A percentile compares a stretch with the other conserved stretches of the same genome.
Evolutionary conservation across 1,140 invertebrate species (phyloP).

Genomic region (Formica selysi): DNA sequence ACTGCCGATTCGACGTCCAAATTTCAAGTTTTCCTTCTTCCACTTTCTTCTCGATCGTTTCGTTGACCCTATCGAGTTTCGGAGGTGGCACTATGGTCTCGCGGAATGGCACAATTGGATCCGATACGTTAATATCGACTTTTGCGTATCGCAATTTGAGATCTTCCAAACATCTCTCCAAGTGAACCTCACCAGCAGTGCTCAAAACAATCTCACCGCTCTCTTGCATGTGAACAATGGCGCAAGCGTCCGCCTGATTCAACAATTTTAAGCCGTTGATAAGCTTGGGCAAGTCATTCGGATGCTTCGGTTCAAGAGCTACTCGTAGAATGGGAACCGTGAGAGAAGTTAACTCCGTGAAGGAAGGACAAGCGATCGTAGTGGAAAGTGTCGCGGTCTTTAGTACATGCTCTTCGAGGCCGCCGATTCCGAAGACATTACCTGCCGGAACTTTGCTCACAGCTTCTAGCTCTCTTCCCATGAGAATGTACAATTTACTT

Average conservation of each 20-base stretch:
- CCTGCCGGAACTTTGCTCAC: conserved; percentile 94
- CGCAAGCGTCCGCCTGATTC: conserved; percentile 98
- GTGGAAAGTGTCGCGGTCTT: conserved; percentile 97
- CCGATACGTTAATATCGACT: conserved; percentile 95
- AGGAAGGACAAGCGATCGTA: conserved; percentile 94
- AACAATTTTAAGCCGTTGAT: conserved; percentile 93
- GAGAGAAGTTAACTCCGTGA: conserved; percentile 93
- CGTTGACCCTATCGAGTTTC: conserved; percentile 96
- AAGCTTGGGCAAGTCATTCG: conserved; percentile 93
- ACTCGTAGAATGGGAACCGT: conserved; percentile 97
- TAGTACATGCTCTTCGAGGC: conserved; percentile 94
- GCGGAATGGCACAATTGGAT: conserved; percentile 98
- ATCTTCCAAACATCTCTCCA: conserved; percentile 97
- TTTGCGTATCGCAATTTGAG: conserved; percentile 94
- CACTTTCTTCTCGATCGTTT: conserved; percentile 90
- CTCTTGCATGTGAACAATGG: conserved; percentile 95
- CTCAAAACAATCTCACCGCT: conserved; percentile 98
- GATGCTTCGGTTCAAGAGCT: conserved; percentile 96
- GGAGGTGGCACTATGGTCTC: conserved; percentile 96
- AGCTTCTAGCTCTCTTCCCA: conserved; percentile 96
- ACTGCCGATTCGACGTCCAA: conserved; percentile 91
- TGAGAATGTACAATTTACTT: conserved; percentile 94
- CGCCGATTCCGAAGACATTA: conserved; percentile 96
- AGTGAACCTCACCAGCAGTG: conserved; percentile 98
- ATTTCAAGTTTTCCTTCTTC: conserved; percentile 87